Base-by-base conservation (phyloP, 2,113 vertebrate species). In the Hydropotes inermis region DNA sequence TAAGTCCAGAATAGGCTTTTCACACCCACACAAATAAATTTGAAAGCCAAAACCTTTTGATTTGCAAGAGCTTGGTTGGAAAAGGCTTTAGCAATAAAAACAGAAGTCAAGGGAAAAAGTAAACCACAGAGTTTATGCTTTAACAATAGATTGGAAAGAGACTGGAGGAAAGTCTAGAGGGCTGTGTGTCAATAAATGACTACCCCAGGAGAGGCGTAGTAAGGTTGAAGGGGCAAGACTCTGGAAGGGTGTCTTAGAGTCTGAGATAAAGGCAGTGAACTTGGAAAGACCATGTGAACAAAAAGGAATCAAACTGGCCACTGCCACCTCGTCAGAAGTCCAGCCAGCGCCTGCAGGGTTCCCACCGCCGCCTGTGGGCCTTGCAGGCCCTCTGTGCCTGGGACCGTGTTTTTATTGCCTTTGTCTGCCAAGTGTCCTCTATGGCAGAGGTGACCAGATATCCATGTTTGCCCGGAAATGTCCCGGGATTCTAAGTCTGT, bases 1-100 rank as follows among this genome's bases (percentile, higher is more conserved):
- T n/a, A 94, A 45, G 64, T 45, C 55, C 96, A 52, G 91, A 94
- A 47, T 30, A 74, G 55, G 43, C n/a, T 88, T 60, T 82, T 84
- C 30, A 39, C 76, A 36, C 30, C n/a, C 85, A 78, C 50, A 79
- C 17, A 74, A 74, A 88, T 85, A 83, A 54, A 86, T 50, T 1
- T 89, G 39, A 89, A 96, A 94, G 39, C 28, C 70, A 36, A 92
- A 94, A 52, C 47, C 16, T 67, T 88, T 67, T 47, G 5, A 76
- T 85, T 89, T 78, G 30, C 28, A 67, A 96, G 57, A 55, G 10
- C 2, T 64, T 88, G 3, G 11, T 74, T 70, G 15, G 30, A 94
- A 95, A 91, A 28, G 15, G 50, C 79, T 61, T 87, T 54, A 87
- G 79, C 60, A 87, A 76, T 87, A 55, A 87, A 87, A 91, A 39